Evolutionary conservation across 2,113 vertebrate genomes (phyloP), one percentile per base, ranked within the genome.

Genomic region (Sinosuthora webbiana): DNA sequence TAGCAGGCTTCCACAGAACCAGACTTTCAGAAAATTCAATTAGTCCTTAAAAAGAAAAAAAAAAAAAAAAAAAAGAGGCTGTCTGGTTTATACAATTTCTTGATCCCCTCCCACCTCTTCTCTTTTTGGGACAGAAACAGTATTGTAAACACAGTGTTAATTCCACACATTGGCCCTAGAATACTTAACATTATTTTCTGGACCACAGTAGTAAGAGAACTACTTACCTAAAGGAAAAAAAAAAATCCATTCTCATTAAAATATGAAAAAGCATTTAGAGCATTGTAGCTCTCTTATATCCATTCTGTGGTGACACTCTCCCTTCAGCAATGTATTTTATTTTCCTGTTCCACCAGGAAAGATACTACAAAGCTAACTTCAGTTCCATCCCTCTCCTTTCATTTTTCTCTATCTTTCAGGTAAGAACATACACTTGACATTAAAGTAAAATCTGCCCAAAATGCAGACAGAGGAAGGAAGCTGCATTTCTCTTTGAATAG

Each of bases 11-110:
- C 39, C 71, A 55, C 52, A 63, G 35, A 56, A 53, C 19, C 59
- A 69, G 63, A 69, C 71, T 47, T 83, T 60, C 24, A 81, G 59
- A 89, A 94, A 91, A 94, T 87, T 49, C 44, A 64, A 30, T 87
- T 86, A 80, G 63, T 62, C 30, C 35, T 62, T 33, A 30, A 3
- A 22, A 50, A 31, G 1, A 9, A 45, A 13, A 27, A 37, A 42
- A 6, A 41, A 52, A 19, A 52, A 45, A 30, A 28, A 37, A 6
- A 41, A 52, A 19, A 52, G 35, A 33, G 28, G 2, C 45, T 52
- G 33, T 93, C 76, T 91, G 59, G 10, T 73, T 89, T 87, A 25
- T 13, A 50, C 13, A 44, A 78, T 91, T 93, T 31, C 25, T 71
- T 57, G 25, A 18, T 37, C 21, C 4, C 25, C 9, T 22, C 30